These are phyloP conservation scores for Drosophila melanica DNA, from an alignment of 1,140 invertebrate genomes.

Conservation along the genomic window DNA sequence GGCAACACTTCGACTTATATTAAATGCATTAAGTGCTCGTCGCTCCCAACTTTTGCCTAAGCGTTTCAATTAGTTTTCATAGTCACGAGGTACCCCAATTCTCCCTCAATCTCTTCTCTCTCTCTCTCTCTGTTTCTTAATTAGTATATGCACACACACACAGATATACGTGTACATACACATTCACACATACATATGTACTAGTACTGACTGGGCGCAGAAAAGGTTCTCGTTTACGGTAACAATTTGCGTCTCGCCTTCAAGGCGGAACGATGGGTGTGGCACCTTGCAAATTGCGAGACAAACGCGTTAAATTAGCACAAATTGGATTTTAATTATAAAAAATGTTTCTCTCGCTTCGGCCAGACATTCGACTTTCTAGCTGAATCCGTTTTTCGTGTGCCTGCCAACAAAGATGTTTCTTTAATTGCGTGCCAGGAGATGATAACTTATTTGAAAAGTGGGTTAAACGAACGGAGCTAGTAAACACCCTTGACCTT, in stretches of 20 bases:
- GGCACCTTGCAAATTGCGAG: slow-evolving; percentile 36
- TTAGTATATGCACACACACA: slow-evolving; percentile 19
- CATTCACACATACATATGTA: neutral
- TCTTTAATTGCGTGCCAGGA: neutral
- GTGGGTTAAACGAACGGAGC: too few species aligned
- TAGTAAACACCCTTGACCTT: too few species aligned
- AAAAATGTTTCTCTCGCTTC: slow-evolving; percentile 36
- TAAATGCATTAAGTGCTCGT: slow-evolving; percentile 81
- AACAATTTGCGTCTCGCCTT: slow-evolving; percentile 45
- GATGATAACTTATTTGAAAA: too few species aligned
- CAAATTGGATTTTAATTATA: slow-evolving; percentile 72
- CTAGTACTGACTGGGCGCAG: neutral
- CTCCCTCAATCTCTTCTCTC: neutral
- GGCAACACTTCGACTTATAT: slow-evolving; percentile 67
- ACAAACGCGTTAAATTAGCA: slow-evolving; percentile 65
- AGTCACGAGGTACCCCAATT: slow-evolving; percentile 44
- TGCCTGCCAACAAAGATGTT: neutral
- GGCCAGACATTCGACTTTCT: slow-evolving; percentile 6
- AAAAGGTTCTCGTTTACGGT: slow-evolving; percentile 25
- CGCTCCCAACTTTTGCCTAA: slow-evolving; percentile 70
- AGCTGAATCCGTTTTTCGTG: neutral
- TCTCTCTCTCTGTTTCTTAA: slow-evolving; percentile 1
- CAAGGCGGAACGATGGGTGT: neutral
- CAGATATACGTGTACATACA: neutral
- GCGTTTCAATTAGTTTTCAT: slow-evolving; percentile 79